phyloP scores from a whole-genome alignment of 2,113 vertebrate species.

The Myrmecobius fasciatus region DNA sequence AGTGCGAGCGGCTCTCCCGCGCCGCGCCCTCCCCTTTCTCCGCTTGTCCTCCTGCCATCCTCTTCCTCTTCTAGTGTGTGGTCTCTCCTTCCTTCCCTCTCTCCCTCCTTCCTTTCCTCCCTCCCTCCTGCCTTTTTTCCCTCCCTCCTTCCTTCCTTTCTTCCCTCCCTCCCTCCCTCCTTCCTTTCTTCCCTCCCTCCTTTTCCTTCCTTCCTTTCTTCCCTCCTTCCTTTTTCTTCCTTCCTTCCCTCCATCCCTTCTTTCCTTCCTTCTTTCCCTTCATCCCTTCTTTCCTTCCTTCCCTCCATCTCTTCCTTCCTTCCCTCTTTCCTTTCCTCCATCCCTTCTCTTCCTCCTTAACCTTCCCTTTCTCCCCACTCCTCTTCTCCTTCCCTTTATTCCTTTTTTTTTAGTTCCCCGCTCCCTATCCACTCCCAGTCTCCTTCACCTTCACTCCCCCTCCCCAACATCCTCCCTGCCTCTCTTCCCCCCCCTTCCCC shows the following conservation, averaged over 20 bases:
- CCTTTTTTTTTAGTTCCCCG: too few species aligned
- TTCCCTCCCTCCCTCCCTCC: neutral
- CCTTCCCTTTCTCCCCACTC: conserved; percentile 26
- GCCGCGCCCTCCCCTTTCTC: conserved; percentile 1
- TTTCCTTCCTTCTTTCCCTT: neutral
- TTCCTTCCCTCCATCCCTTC: neutral
- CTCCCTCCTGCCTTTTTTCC: neutral
- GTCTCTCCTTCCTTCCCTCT: neutral
- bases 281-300: neutral
- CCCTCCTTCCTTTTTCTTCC: accelerated
- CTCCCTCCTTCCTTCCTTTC: too few species aligned
- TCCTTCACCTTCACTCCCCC: neutral
- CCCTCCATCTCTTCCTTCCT: neutral
- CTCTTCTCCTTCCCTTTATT: neutral
- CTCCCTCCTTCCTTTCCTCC: neutral
- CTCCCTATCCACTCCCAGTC: neutral
- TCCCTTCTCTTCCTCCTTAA: neutral
- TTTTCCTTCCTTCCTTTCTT: too few species aligned
- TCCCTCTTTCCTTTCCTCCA: neutral
- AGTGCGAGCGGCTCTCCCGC: conserved; percentile 77
- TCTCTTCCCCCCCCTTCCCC: too few species aligned
- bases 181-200: neutral
- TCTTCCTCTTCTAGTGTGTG: neutral
- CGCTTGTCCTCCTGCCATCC: neutral
- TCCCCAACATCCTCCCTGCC: too few species aligned